Conservation (phyloP, 1,140 invertebrate species). For the Holcopasites calliopsidis region DNA sequence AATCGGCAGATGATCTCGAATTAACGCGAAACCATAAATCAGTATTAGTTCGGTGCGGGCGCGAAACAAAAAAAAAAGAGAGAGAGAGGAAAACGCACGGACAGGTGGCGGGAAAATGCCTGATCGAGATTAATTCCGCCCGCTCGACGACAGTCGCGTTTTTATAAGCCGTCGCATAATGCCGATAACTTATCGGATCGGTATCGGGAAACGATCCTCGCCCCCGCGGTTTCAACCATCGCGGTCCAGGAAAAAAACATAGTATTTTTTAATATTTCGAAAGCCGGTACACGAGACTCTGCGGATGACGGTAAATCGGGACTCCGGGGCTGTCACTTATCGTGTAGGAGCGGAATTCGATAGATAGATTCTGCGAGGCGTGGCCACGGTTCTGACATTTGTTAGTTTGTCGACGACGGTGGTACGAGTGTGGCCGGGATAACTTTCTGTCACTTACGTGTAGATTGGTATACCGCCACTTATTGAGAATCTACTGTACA, state of each 20-base stretch:
- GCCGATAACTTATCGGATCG: slow-evolving; percentile 59
- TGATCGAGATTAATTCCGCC: slow-evolving; percentile 58
- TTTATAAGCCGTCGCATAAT: slow-evolving; percentile 64
- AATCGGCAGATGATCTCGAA: slow-evolving; percentile 55
- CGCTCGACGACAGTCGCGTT: slow-evolving; percentile 59
- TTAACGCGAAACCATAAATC: slow-evolving; percentile 60
- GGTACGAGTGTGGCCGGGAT: too few species aligned
- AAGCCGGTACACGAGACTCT: too few species aligned
- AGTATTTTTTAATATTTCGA: too few species aligned
- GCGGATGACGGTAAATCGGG: too few species aligned
- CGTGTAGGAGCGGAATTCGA: too few species aligned
- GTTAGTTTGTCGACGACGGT: too few species aligned
- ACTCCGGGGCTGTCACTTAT: too few species aligned
- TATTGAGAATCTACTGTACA: too few species aligned
- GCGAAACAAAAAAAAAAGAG: slow-evolving; percentile 11
- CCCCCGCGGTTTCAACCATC: slow-evolving; percentile 15
- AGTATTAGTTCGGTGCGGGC: slow-evolving; percentile 49
- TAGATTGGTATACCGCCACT: too few species aligned
- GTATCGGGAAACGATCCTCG: slow-evolving; percentile 45
- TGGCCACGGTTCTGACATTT: too few species aligned
- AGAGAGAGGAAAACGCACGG: slow-evolving; percentile 1
- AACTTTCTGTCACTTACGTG: too few species aligned
- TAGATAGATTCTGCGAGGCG: too few species aligned
- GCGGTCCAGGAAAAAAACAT: not conserved
- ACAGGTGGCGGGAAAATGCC: slow-evolving; percentile 17